These are phyloP conservation scores for Engraulis encrasicolus DNA, from an alignment of 2,113 vertebrate species.

Conservation along the genomic window DNA sequence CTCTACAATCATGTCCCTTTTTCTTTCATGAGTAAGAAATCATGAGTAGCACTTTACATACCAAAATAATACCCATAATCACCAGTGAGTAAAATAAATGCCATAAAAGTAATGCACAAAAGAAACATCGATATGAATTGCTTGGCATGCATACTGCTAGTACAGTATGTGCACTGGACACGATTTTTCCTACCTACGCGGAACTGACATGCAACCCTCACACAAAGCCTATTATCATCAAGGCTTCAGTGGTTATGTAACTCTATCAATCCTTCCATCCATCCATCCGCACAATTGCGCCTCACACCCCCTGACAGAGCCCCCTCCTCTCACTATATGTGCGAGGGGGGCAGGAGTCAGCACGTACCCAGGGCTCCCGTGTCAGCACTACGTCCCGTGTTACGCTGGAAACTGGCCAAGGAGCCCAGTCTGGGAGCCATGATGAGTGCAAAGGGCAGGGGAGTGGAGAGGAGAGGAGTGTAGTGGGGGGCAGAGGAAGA, in stretches of 20 bases:
- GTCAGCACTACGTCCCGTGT: neutral
- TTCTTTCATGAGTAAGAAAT: too few species aligned
- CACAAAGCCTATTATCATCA: too few species aligned
- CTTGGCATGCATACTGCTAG: too few species aligned
- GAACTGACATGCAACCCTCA: too few species aligned
- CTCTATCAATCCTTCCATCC: neutral
- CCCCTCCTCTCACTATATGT: neutral
- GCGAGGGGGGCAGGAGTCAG: neutral
- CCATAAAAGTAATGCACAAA: too few species aligned
- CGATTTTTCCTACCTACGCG: too few species aligned
- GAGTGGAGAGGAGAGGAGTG: neutral
- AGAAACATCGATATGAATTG: too few species aligned
- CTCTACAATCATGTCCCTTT: too few species aligned
- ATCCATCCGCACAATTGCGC: neutral
- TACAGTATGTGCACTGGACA: too few species aligned
- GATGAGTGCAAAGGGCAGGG: neutral
- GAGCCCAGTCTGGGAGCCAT: slow-evolving; percentile 49
- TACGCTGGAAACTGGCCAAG: slow-evolving; percentile 46
- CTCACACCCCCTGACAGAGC: neutral
- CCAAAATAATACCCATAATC: too few species aligned
- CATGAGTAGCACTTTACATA: too few species aligned
- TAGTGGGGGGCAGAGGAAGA: slow-evolving; percentile 19
- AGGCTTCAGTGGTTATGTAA: neutral
- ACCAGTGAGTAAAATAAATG: too few species aligned
- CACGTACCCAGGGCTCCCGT: neutral